A percentile compares a stretch with the other conserved stretches of the same genome.
phyloP scores from a whole-genome alignment of 2,888 invertebrate genomes.

The Ochropleura leucogaster region DNA sequence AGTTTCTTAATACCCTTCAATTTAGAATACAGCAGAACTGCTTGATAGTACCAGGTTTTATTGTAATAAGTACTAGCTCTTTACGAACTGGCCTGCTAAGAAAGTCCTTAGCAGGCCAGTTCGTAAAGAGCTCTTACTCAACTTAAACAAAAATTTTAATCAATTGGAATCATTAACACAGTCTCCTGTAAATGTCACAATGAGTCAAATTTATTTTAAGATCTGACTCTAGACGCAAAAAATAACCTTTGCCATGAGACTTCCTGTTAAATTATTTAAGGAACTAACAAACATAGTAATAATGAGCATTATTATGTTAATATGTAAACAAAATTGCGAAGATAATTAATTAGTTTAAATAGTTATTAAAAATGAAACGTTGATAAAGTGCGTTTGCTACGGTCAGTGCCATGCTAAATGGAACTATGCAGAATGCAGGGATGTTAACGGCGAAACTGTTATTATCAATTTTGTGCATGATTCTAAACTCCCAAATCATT shows the following conservation, averaged over 20 bases:
- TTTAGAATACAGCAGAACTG: no score
- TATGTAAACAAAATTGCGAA: slow-evolving; percentile 75
- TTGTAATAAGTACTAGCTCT: no score
- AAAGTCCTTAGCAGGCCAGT: no score
- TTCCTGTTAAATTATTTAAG: slow-evolving; percentile 51
- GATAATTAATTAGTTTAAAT: slow-evolving; percentile 86
- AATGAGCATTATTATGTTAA: slow-evolving; percentile 50
- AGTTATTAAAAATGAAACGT: slow-evolving; percentile 85
- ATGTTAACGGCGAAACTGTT: neutral
- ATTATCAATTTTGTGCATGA: neutral
- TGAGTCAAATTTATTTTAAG: slow-evolving; percentile 48
- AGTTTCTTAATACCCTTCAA: no score
- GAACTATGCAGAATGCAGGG: neutral
- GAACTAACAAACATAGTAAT: slow-evolving; percentile 44
- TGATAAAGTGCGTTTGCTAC: slow-evolving; percentile 81
- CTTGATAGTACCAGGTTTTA: no score
- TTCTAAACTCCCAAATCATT: neutral
- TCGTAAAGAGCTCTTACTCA: neutral
- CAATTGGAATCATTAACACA: neutral
- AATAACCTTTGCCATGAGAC: slow-evolving; percentile 52
- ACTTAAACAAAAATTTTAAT: neutral
- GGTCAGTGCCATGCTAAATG: slow-evolving; percentile 66
- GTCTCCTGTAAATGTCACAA: slow-evolving; percentile 28
- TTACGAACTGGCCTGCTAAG: no score
- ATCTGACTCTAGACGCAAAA: slow-evolving; percentile 35